Conservation (phyloP, 2,113 vertebrate genomes). For the Odontophorus gujanensis region DNA sequence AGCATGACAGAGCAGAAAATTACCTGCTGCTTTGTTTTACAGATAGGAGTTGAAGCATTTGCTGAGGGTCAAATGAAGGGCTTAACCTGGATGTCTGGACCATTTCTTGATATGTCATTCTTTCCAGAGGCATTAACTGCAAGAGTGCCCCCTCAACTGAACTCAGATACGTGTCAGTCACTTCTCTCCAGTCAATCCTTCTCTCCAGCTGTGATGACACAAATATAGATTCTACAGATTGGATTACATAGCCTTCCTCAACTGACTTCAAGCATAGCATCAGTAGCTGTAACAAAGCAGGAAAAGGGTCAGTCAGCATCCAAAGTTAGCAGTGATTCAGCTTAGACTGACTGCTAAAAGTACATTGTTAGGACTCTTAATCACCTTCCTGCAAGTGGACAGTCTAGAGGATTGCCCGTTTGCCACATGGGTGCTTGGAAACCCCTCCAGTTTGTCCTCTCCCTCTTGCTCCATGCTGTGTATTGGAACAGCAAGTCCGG, state of each 20-base stretch:
- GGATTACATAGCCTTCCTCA: background rate
- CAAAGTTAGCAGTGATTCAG: background rate
- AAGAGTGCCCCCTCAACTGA: background rate
- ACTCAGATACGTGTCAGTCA: background rate
- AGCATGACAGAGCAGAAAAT: background rate
- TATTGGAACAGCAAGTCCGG: background rate
- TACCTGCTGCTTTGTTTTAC: background rate
- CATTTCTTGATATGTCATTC: background rate
- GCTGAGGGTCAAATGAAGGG: background rate
- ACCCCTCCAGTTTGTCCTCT: background rate
- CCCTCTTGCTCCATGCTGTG: background rate
- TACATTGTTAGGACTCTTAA: background rate
- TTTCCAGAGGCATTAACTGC: background rate
- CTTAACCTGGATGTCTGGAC: background rate
- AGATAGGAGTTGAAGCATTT: conserved; percentile 13
- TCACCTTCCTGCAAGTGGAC: background rate
- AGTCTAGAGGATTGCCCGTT: background rate
- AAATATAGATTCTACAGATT: background rate
- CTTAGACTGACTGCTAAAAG: background rate
- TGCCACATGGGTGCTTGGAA: background rate
- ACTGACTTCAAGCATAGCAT: background rate
- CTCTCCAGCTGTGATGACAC: background rate
- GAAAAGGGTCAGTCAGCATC: background rate
- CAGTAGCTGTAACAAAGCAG: background rate
- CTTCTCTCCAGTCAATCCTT: accelerated